Evolutionary conservation across 2,888 invertebrate species (phyloP), one percentile per base, ranked within the genome.

Genomic region (Ophion costatus): DNA sequence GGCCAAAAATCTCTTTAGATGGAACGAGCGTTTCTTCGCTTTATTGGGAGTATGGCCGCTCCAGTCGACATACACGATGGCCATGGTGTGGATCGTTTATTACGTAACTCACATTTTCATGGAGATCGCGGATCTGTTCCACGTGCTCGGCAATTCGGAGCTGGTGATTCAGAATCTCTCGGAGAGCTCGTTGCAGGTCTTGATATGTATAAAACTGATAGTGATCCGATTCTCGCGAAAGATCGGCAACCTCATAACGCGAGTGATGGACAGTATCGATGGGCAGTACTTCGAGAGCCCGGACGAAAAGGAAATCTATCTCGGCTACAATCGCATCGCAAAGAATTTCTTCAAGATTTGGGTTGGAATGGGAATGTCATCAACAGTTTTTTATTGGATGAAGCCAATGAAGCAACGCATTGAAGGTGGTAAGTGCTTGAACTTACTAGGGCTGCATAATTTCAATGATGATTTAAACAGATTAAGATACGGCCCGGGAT

Each of bases 21-120:
- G 80, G 42, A 73, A 83, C 20, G 80, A 87, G 57, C 77, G 76
- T 3, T 71, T 86, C 33, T 84, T 88, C 17, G 70, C 83, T 22
- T 9, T 86, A 20, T 83, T 79, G 2, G 88, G 88, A 17, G 83
- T 83, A 57, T 88, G 88, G 88, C 88, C 88, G 2, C 69, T 78
- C 17, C 71, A 88, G 17, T 73, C 63, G 0, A 75, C 83, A 9
- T 84, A 88, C 22, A 9, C 82, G 0, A 87, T 77, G 45, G 88
- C 86, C 17, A 45, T 67, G 17, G 70, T 88, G 45, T 88, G 85
- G 61, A 63, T 82, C 11, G 22, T 59, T 6, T 85, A 87, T 20
- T 83, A 56, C 45, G 14, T 71, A 0, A 9, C 80, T 14, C 81
- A 88, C 66, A 84, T 88, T n/a, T 33, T 45, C 1, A 63, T 83